phyloP scores from a whole-genome alignment of 1,140 invertebrate genomes.

The Bathynomus jamesi region DNA sequence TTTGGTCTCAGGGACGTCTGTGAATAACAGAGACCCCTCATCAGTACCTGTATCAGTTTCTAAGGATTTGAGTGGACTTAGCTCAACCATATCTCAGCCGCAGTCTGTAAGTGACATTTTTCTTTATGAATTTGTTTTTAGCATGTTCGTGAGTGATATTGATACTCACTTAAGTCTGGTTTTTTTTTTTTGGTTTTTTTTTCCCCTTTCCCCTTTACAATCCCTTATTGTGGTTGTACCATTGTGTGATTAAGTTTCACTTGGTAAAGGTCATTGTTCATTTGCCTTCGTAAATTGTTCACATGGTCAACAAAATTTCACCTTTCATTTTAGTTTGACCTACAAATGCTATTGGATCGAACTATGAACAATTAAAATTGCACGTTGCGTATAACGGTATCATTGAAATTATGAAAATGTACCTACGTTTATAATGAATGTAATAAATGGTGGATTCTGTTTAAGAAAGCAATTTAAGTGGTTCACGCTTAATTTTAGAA shows the following conservation, averaged over 20 bases:
- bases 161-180: not conserved
- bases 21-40: not conserved
- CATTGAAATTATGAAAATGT: too few relatives aligned
- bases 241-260: not conserved
- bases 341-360: too few relatives aligned
- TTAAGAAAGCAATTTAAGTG: too few relatives aligned
- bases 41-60: not conserved
- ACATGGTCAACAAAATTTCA: too few relatives aligned
- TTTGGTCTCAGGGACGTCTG: not conserved
- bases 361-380: too few relatives aligned
- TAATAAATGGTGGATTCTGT: too few relatives aligned
- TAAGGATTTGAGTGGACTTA: not conserved
- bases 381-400: too few relatives aligned
- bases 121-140: too few relatives aligned
- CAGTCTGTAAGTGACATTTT: not conserved
- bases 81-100: not conserved
- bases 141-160: too few relatives aligned
- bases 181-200: not conserved
- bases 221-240: not conserved
- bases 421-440: too few relatives aligned
- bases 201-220: not conserved
- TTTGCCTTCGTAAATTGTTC: not conserved
- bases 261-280: not conserved
- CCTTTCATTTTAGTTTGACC: too few relatives aligned
- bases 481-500: too few relatives aligned